These are phyloP conservation scores for Trachelus iudaicus DNA, from an alignment of 2,888 invertebrate genomes.

Conservation along the genomic window DNA sequence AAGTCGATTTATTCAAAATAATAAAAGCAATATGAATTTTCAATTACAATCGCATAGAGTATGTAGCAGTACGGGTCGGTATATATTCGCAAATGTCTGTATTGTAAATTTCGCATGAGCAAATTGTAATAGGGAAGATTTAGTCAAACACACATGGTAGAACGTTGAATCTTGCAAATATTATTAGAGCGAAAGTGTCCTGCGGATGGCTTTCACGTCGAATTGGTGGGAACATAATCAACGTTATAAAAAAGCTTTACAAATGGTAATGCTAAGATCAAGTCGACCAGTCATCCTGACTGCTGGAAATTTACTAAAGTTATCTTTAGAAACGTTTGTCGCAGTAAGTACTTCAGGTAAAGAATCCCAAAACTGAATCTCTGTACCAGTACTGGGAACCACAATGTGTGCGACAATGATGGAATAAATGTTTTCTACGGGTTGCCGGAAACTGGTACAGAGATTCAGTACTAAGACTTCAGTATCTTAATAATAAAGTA, in stretches of 20 bases:
- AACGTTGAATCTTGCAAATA: background rate
- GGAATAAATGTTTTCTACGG: too few species aligned
- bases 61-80: background rate
- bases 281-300: slow-evolving; percentile 38
- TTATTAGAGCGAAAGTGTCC: slow-evolving; percentile 42
- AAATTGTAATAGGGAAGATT: background rate
- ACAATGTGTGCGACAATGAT: too few species aligned
- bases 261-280: slow-evolving; percentile 42
- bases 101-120: background rate
- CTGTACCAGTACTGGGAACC: too few species aligned
- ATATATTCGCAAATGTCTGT: background rate
- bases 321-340: slow-evolving; percentile 48
- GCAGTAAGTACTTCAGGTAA: slow-evolving; percentile 31
- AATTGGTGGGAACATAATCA: slow-evolving; percentile 46
- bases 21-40: background rate
- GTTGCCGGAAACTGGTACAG: too few species aligned
- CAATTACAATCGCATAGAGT: too few species aligned
- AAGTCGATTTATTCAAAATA: slow-evolving; percentile 15
- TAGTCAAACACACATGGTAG: background rate
- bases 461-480: too few species aligned
- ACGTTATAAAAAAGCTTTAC: slow-evolving; percentile 38
- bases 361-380: too few species aligned
- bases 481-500: too few species aligned
- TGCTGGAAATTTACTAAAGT: slow-evolving; percentile 42
- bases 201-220: slow-evolving; percentile 37